Base-by-base conservation (phyloP, 2,113 vertebrate species). In the Anser cygnoides region DNA sequence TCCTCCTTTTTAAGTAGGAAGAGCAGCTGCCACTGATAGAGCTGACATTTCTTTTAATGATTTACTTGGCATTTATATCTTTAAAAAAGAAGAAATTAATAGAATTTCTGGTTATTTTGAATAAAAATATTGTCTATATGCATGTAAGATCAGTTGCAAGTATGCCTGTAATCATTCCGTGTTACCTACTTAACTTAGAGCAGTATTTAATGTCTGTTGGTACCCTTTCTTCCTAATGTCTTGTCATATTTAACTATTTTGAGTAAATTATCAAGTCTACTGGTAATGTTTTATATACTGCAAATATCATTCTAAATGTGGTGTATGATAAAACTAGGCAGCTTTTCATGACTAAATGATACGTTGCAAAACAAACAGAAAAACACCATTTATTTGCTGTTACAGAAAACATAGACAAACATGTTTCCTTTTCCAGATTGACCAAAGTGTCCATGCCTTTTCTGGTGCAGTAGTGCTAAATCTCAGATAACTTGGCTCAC, bases 11-110 rank as follows among this genome's bases (percentile, higher is more conserved):
- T 97, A 66, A 92, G 96, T 50, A 71, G 95, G 80, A 97, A 90
- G 54, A 98, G 95, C 98, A 98, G 98, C 98, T 98, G 98, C 97
- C 95, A 81, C 92, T 85, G 92, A 97, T 94, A 67, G 86, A 95
- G 59, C 74, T 98, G 98, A 98, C 97, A 98, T 98, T 98, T 98
- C 97, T 98, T 97, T 95, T 97, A 96, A 95, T 97, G 97, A 97
- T 98, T 98, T 95, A 62, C 93, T 96, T 98, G 98, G 97, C 98
- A 96, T 97, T 97, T 92, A 83, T 97, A 87, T 78, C 63, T 92
- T 81, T 96, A 91, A 93, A 97, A 92, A 92, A 3, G 52, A 76
- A 96, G 68, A 68, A 84, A 93, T 59, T 52, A 95, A 83, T 74
- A 33, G n/a, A 52, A 14, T 13, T 31, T 44, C 43, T 2, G 3